Percentiles rank a stretch among this genome's conserved stretches.
phyloP scores from a whole-genome alignment of 2,888 invertebrate genomes.

The Eustalomyia histrio region DNA sequence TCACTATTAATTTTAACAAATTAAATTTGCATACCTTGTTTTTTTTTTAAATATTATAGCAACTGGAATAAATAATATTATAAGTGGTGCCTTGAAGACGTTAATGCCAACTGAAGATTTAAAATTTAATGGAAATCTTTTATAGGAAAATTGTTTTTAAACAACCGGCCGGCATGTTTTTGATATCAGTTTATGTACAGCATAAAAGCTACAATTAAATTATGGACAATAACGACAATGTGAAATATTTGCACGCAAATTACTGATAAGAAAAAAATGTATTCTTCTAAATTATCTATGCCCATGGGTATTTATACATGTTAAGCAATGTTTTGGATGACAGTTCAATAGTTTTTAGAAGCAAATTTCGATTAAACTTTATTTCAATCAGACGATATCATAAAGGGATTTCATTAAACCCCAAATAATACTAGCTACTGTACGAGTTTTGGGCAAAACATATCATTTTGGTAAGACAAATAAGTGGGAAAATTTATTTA shows the following conservation, averaged over 20 bases:
- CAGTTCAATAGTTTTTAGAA: too few relatives aligned
- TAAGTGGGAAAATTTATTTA: too few relatives aligned
- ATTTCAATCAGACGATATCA: too few relatives aligned
- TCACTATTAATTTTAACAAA: not conserved
- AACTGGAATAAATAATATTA: conserved; percentile 29
- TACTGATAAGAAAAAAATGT: conserved; percentile 19
- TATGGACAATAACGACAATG: conserved; percentile 28
- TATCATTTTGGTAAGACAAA: too few relatives aligned
- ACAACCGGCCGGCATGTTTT: conserved; percentile 27
- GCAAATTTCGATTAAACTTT: too few relatives aligned
- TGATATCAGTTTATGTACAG: conserved; percentile 51
- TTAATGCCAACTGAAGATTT: conserved; percentile 50
- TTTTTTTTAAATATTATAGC: not conserved
- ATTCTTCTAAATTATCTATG: too few relatives aligned
- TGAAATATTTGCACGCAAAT: conserved; percentile 7
- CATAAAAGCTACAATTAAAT: conserved; percentile 27
- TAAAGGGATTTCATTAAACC: too few relatives aligned
- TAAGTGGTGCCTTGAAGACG: conserved; percentile 49
- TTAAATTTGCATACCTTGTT: conserved; percentile 33
- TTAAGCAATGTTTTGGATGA: too few relatives aligned
- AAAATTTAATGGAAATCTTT: conserved; percentile 48
- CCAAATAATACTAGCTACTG: too few relatives aligned
- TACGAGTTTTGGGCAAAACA: too few relatives aligned
- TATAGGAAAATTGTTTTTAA: conserved; percentile 51
- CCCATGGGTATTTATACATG: too few relatives aligned